Evolutionary conservation across 1,140 invertebrate species (phyloP), one percentile per base, ranked within the genome.

Genomic region (Mizuhopecten yessoensis): DNA sequence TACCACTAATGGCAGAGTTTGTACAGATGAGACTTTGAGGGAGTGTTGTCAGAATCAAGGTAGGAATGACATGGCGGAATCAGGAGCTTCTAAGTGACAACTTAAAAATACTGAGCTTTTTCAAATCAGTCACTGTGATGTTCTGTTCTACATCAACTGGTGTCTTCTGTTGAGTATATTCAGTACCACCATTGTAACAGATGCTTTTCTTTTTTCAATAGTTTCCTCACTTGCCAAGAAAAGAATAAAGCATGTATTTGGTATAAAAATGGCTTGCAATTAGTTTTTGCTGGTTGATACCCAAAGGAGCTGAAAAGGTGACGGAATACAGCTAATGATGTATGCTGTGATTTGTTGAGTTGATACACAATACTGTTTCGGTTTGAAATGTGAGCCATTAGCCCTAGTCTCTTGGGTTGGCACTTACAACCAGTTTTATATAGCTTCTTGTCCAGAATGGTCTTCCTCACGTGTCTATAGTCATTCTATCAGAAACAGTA

Each of bases 371-470:
- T 75, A 75, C n/a, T 7, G 29, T 75, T 75, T 75, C 29, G 57
- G 57, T 75, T 75, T 17, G 57, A 75, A 75, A 23, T 75, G 57
- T 75, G 57, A 75, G 23, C n/a, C 57, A 75, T 75, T 75, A 75
- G 57, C 17, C 9, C 0, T 7, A 17, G 23, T 75, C 57, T 75
- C 57, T n/a, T 29, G 57, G 57, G 57, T 29, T 29, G n/a, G 57
- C n/a, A 29, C 23, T 75, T 75, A 29, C 45, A 75, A 75, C n/a
- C 23, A 17, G 23, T n/a, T 29, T n/a, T 75, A 9, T 29, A 29
- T 29, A 11, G 23, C 57, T n/a, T n/a, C 57, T 75, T 75, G 57
- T 29, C 5, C 57, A 75, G n/a, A 75, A 75, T 29, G 57, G n/a
- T 13, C 57, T 75, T 0, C n/a, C n/a, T 9, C 11, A n/a, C n/a